Evolutionary conservation across 2,888 invertebrate genomes (phyloP).

Genomic region (Dyspetes luteomarginatus): DNA sequence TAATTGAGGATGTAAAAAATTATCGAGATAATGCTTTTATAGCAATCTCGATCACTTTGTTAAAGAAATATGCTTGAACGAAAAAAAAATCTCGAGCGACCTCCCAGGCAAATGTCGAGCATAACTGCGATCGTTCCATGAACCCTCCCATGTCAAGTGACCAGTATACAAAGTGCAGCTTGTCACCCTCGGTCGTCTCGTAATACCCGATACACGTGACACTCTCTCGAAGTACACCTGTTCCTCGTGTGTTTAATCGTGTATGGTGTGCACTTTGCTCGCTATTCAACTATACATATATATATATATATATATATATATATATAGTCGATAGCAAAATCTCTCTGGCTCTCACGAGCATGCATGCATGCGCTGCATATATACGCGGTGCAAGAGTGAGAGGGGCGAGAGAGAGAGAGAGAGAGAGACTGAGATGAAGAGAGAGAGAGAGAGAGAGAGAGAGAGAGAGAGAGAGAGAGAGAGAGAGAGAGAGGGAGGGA

Average conservation of each 20-base stretch:
- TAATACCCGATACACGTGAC: conserved; percentile 53
- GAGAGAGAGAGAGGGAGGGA: not conserved
- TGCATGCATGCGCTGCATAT: conserved; percentile 1
- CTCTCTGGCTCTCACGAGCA: conserved; percentile 43
- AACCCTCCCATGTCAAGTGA: conserved; percentile 26
- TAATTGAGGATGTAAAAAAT: too few relatives aligned
- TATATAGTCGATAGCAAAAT: conserved; percentile 34
- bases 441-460: not conserved
- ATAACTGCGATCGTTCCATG: conserved; percentile 52
- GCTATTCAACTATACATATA: conserved; percentile 48
- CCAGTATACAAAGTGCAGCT: conserved; percentile 36
- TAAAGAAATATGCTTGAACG: conserved; percentile 18
- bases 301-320: too few relatives aligned
- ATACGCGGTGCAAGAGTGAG: not conserved
- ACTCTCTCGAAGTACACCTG: conserved; percentile 61
- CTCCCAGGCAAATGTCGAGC: conserved; percentile 59
- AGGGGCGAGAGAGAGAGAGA: not conserved
- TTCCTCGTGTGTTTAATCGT: conserved; percentile 38
- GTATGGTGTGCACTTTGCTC: conserved; percentile 24
- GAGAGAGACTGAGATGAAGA: not conserved
- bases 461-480: too few relatives aligned
- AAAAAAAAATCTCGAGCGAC: conserved; percentile 52
- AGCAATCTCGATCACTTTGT: not conserved
- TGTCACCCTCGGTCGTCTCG: conserved; percentile 28
- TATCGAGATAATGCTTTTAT: too few relatives aligned